A percentile compares a stretch with the other conserved stretches of the same genome.
Conservation (phyloP, 1,140 invertebrate genomes). For the Drosophila malerkotliana region DNA sequence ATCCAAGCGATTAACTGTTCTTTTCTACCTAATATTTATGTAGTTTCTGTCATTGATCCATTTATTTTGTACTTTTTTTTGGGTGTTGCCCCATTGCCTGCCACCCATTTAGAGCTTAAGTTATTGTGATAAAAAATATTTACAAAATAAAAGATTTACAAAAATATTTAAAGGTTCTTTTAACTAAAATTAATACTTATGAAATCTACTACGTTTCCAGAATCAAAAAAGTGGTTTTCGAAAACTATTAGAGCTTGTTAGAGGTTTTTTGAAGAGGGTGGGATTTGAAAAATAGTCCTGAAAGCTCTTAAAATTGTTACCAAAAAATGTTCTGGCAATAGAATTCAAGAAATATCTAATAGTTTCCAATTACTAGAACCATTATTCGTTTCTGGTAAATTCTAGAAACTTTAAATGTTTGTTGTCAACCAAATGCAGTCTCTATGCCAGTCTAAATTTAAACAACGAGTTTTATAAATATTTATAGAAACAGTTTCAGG, state of each 20-base stretch:
- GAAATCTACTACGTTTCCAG: too few relatives aligned
- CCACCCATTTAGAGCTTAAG: conserved; percentile 60
- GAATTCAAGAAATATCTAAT: too few relatives aligned
- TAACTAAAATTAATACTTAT: neutral
- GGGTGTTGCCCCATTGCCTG: conserved; percentile 50
- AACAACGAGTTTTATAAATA: conserved; percentile 33
- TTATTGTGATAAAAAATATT: conserved; percentile 72
- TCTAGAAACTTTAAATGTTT: conserved; percentile 34
- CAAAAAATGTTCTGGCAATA: too few relatives aligned
- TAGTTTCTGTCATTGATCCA: conserved; percentile 67
- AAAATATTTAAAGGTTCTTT: neutral
- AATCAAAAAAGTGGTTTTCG: too few relatives aligned
- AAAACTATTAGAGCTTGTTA: too few relatives aligned
- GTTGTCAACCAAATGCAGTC: conserved; percentile 11
- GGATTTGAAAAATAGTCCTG: too few relatives aligned
- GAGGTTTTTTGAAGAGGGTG: too few relatives aligned
- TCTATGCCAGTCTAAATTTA: conserved; percentile 9
- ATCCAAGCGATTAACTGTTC: conserved; percentile 44
- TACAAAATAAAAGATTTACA: conserved; percentile 56
- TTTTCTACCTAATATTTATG: conserved; percentile 73
- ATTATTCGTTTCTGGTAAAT: conserved; percentile 23
- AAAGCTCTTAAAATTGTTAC: too few relatives aligned
- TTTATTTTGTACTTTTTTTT: conserved; percentile 29
- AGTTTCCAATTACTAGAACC: too few relatives aligned
- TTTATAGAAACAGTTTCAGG: conserved; percentile 32